These are phyloP conservation scores for Stichopus horrens DNA, from an alignment of 53 echinoderm and acorn worm genomes.

Conservation along the genomic window DNA sequence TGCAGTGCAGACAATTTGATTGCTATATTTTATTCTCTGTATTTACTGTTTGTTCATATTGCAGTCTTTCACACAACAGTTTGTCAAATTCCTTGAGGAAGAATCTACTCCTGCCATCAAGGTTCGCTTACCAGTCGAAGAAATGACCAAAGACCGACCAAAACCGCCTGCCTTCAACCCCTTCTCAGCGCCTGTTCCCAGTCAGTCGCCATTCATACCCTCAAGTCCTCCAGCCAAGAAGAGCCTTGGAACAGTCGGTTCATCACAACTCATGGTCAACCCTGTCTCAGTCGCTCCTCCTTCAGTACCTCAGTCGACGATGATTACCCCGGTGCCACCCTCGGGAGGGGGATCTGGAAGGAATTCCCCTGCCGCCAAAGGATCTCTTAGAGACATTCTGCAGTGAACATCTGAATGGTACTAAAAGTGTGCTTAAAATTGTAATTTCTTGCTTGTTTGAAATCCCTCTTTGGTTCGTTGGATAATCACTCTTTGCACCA, in stretches of 20 bases:
- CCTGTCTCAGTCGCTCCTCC: constrained; percentile 26
- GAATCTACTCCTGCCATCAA: constrained; percentile 77
- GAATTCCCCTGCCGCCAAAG: constrained; percentile 18
- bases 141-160: constrained; percentile 72
- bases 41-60: background rate
- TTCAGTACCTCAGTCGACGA: constrained; percentile 19
- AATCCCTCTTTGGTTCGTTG: no score
- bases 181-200: constrained; percentile 89
- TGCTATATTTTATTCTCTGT: background rate
- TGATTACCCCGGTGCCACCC: constrained; percentile 22
- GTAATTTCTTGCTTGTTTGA: no score
- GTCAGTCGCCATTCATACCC: constrained; percentile 85
- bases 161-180: constrained; percentile 77
- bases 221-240: constrained; percentile 48
- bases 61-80: constrained; percentile 86
- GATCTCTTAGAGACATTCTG: constrained; percentile 8
- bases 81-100: constrained; percentile 79
- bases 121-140: constrained; percentile 83
- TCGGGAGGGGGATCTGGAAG: constrained; percentile 22
- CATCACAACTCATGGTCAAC: constrained; percentile 42
- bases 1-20: background rate
- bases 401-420: constrained; percentile 21
- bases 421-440: background rate
- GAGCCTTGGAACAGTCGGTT: constrained; percentile 24
- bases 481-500: background rate